phyloP scores from a whole-genome alignment of 2,113 vertebrate genomes.

The Parotia lawesii region DNA sequence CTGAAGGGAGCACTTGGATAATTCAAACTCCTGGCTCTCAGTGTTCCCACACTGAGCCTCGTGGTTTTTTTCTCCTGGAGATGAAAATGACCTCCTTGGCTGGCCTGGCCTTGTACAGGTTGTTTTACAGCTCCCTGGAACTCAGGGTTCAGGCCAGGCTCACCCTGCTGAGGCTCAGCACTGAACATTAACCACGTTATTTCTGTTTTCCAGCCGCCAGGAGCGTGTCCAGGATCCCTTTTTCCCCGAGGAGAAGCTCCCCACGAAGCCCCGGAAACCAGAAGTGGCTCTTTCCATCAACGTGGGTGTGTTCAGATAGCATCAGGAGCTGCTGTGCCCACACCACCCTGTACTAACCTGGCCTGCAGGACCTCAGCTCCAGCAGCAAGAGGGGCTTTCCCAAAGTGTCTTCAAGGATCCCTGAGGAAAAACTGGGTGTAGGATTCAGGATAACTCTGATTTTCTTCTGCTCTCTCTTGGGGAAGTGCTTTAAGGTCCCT shows the following conservation, averaged over 20 bases:
- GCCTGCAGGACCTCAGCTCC: neutral
- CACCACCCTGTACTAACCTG: neutral
- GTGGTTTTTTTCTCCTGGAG: neutral
- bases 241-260: neutral
- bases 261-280: slow-evolving; percentile 29
- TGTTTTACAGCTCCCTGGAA: neutral
- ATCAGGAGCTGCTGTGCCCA: neutral
- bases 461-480: neutral
- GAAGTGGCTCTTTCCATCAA: slow-evolving; percentile 78
- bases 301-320: slow-evolving; percentile 74
- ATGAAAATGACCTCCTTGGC: neutral
- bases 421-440: neutral
- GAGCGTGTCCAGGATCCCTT: neutral
- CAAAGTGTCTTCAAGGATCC: neutral
- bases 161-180: neutral
- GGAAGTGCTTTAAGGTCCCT: slow-evolving; percentile 1
- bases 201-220: slow-evolving; percentile 17
- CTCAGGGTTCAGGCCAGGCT: neutral
- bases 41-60: neutral
- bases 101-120: neutral
- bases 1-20: neutral
- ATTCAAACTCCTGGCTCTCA: neutral
- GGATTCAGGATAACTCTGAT: neutral
- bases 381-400: neutral
- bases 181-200: rapidly evolving